A percentile compares a stretch with the other conserved stretches of the same genome.
phyloP scores from a whole-genome alignment of 2,797 vertebrate genomes.

The Xenopus petersii region DNA sequence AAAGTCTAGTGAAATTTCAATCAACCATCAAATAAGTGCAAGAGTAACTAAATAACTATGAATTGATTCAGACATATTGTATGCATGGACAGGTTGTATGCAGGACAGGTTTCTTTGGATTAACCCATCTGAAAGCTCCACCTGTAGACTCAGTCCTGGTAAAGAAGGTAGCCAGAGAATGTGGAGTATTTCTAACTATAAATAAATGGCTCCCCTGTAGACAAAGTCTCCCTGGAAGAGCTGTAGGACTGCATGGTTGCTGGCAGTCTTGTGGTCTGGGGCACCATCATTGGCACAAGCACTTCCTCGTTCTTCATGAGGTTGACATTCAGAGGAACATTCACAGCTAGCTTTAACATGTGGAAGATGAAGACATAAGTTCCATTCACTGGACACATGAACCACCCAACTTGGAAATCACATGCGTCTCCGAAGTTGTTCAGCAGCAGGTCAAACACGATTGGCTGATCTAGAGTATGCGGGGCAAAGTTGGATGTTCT shows the following conservation, averaged over 20 bases:
- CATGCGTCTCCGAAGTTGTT: slow-evolving; percentile 92
- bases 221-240: slow-evolving; percentile 94
- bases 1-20: no score
- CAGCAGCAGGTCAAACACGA: slow-evolving; percentile 89
- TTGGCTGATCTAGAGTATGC: slow-evolving; percentile 93
- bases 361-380: slow-evolving; percentile 96
- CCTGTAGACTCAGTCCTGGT: slow-evolving; percentile 77
- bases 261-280: slow-evolving; percentile 94
- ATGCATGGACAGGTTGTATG: no score
- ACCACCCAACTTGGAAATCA: slow-evolving; percentile 84
- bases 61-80: no score
- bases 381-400: slow-evolving; percentile 87
- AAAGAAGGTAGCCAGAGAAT: slow-evolving; percentile 95
- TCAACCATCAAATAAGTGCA: no score
- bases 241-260: slow-evolving; percentile 90
- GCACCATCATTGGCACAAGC: slow-evolving; percentile 92
- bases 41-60: no score
- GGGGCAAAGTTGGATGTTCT: slow-evolving; percentile 94
- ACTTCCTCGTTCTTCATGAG: slow-evolving; percentile 97
- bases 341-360: slow-evolving; percentile 91
- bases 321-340: slow-evolving; percentile 92
- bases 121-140: no score
- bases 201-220: slow-evolving; percentile 90
- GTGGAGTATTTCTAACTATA: slow-evolving; percentile 99
- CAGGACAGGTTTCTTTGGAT: no score